Base-by-base conservation (phyloP, 2,113 vertebrate species). In the Sapajus apella region DNA sequence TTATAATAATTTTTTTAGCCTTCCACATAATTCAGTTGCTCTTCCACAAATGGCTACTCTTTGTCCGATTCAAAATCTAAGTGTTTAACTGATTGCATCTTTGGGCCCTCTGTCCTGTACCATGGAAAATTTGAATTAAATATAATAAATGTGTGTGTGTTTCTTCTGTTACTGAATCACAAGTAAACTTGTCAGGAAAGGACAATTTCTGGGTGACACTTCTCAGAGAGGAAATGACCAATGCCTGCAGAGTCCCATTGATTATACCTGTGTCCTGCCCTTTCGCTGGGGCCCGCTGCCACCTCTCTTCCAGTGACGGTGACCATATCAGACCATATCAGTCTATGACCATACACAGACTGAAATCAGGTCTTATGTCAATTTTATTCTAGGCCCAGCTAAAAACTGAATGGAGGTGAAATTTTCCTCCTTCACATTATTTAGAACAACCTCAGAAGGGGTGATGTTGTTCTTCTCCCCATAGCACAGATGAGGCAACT, bases 211-310 rank as follows among this genome's bases (percentile, higher is more conserved):
- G 80, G 58, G 40, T 12, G n/a, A 35, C 17, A 58, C 52, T 84
- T 56, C 47, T 68, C 35, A 43, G 25, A 23, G 25, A 58, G 50
- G 40, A 89, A 40, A 17, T 30, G 40, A 20, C 40, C 35, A 6
- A 1, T 5, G 11, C 20, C 5, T 1, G 0, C 79, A 6, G 1
- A 70, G 32, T 2, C 23, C 56, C 32, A 3, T 1, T 16, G 70
- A 50, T 25, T 8, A 40, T 11, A 30, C 32, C 6, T 0, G 0
- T 5, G 1, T 2, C 68, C 68, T 5, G 8, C 45, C 94, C 45
- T 1, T 0, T 82, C 32, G 40, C 45, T 25, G 84, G 83, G 21
- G 3, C 27, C 58, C 81, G 5, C 18, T 77, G 92, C 90, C 79
- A 70, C 58, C 92, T 73, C 40, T 43, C 14, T 75, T 97, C 84